Percentiles rank a stretch among this genome's conserved stretches.
Evolutionary conservation across 2,797 vertebrate species (phyloP).

Genomic region (Microctenopoma lineatum): DNA sequence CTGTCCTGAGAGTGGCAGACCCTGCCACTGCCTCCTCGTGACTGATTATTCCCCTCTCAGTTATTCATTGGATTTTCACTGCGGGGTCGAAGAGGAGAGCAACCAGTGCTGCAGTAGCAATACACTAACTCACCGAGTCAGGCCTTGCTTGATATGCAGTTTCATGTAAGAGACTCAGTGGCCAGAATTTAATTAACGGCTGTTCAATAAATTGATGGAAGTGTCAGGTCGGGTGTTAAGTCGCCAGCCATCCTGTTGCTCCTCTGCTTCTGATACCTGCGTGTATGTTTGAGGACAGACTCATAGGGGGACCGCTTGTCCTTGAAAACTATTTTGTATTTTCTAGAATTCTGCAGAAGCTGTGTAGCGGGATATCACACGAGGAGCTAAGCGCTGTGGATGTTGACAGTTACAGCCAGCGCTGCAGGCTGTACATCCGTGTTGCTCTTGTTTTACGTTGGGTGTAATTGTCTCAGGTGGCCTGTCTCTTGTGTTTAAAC

Average conservation of each 20-base stretch:
- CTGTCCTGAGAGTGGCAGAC: constrained; percentile 27
- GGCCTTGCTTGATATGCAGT: constrained; percentile 61
- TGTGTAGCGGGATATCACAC: constrained; percentile 22
- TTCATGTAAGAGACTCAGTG: constrained; percentile 50
- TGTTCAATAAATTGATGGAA: constrained; percentile 62
- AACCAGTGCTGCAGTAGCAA: constrained; percentile 48
- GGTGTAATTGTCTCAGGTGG: constrained; percentile 72
- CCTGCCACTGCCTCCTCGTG: constrained; percentile 47
- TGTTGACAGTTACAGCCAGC: constrained; percentile 53
- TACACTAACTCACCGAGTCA: constrained; percentile 49
- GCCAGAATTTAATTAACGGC: constrained; percentile 67
- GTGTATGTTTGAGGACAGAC: constrained; percentile 16
- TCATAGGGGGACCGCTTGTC: constrained; percentile 22
- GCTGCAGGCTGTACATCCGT: constrained; percentile 48
- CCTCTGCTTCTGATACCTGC: constrained; percentile 18
- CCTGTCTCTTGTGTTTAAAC: constrained; percentile 66
- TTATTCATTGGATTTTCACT: constrained; percentile 76
- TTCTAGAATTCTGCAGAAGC: constrained; percentile 34
- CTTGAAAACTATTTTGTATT: constrained; percentile 33
- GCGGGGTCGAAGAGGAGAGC: constrained; percentile 58
- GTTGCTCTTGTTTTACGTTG: constrained; percentile 46
- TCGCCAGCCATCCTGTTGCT: constrained; percentile 28
- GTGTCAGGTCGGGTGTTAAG: constrained; percentile 45
- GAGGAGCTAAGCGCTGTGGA: constrained; percentile 50
- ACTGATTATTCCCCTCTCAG: constrained; percentile 77